phyloP scores from a whole-genome alignment of 2,113 vertebrate species.

The Epinephelus moara region DNA sequence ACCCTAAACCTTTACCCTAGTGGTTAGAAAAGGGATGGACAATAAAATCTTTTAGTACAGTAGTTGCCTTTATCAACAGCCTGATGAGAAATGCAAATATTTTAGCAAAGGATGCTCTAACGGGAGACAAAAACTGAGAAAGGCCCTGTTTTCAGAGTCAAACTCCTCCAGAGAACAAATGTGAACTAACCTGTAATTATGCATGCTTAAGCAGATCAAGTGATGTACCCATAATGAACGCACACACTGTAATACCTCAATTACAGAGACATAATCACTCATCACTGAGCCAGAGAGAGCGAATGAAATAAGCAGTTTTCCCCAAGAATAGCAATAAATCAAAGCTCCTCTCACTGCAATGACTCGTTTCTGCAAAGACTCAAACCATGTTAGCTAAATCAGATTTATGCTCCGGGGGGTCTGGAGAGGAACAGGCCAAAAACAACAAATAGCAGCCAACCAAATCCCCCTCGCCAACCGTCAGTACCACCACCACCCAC shows the following conservation, averaged over 20 bases:
- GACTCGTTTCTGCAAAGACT: slow-evolving; percentile 32
- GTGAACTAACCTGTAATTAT: slow-evolving; percentile 43
- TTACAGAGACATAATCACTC: slow-evolving; percentile 55
- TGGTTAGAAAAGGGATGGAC: not conserved
- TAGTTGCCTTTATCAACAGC: too few species aligned
- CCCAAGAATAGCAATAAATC: slow-evolving; percentile 54
- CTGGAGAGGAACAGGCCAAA: slow-evolving; percentile 27
- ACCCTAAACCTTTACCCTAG: too few species aligned
- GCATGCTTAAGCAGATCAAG: slow-evolving; percentile 38
- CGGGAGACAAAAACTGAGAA: not conserved
- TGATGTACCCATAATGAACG: slow-evolving; percentile 39
- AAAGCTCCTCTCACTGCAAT: slow-evolving; percentile 34
- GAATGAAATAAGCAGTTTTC: slow-evolving; percentile 50
- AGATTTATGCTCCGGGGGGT: slow-evolving; percentile 20
- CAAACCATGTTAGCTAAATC: slow-evolving; percentile 44
- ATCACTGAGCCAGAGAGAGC: slow-evolving; percentile 24
- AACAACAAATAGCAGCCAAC: slow-evolving; percentile 29
- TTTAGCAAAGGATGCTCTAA: not conserved
- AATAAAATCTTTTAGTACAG: not conserved
- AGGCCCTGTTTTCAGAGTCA: slow-evolving; percentile 21
- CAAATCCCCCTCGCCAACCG: slow-evolving; percentile 3
- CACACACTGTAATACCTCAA: slow-evolving; percentile 47
- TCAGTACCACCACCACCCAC: not conserved
- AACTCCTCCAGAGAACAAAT: slow-evolving; percentile 41
- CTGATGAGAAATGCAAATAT: not conserved